Evolutionary conservation across 2,797 vertebrate species (phyloP), one percentile per base, ranked within the genome.

Genomic region (Poeciliopsis turneri): DNA sequence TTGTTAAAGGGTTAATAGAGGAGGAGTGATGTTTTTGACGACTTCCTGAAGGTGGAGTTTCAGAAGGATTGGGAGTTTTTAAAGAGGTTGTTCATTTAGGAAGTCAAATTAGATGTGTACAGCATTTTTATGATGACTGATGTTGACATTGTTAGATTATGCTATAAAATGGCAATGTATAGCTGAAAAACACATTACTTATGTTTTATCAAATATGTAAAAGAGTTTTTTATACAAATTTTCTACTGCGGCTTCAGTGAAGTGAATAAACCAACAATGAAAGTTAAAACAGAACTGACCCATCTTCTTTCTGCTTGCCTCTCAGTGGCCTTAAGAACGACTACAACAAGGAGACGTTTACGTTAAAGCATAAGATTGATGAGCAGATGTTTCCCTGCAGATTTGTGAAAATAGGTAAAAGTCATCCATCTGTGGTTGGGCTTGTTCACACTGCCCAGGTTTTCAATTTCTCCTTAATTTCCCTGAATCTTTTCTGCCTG

Each of bases 311-410:
- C 0, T 79, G 45, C 64, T 57, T 74, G 25, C 77, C 23, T 82
- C 55, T 25, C 93, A 99, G 98, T 94, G 98, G 98, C 95, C 97
- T 99, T 96, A 99, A 99, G 95, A 99, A 99, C 90, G 98, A 99
- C 95, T 99, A 98, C 95, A 99, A 99, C 95, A 99, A 99, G 95
- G 98, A 99, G 95, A 99, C 98, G 12, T 99, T 99, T 93, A 99
- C 98, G 84, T 96, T 99, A 94, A 99, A 99, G 96, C 98, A 99
- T 97, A 99, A 98, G 96, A 99, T 99, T 53, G 98, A 99, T 79
- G 98, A 99, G 92, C 98, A 99, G 96, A 99, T 99, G 98, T 99
- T 99, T 88, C 98, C 98, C 81, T 99, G 98, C 95, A 97, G 97
- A 94, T 99, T 98, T 93, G 97, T 99, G 94, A 99, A 99, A 97